These are phyloP conservation scores for Vipera ursinii DNA, from an alignment of 2,797 vertebrate genomes.

Conservation along the genomic window DNA sequence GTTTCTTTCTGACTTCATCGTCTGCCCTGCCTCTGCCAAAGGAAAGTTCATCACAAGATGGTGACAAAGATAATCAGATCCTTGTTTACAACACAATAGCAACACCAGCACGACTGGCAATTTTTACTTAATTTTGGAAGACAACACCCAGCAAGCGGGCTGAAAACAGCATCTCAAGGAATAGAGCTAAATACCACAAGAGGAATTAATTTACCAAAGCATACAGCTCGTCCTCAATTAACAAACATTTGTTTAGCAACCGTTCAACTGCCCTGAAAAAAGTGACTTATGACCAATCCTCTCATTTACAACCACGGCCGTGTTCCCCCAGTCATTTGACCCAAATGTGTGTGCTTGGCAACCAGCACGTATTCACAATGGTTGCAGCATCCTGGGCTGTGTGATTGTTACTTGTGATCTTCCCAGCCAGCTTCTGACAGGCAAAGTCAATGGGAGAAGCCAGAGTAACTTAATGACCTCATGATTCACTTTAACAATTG, in stretches of 20 bases:
- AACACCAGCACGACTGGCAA: background rate
- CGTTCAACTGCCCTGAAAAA: background rate
- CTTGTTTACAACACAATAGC: background rate
- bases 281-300: background rate
- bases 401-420: background rate
- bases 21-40: slow-evolving; percentile 63
- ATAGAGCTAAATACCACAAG: background rate
- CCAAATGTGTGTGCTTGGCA: background rate
- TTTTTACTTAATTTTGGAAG: background rate
- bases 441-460: background rate
- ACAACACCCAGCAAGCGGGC: background rate
- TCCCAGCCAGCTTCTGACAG: background rate
- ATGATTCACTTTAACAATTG: background rate
- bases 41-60: background rate
- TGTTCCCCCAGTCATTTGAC: background rate
- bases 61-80: background rate
- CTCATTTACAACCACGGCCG: background rate
- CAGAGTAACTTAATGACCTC: background rate
- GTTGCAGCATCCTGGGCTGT: background rate
- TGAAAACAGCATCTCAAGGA: background rate
- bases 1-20: background rate
- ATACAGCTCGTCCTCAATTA: background rate
- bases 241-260: background rate
- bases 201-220: background rate
- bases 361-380: background rate